These are phyloP conservation scores for Drepana falcataria DNA, from an alignment of 2,888 invertebrate genomes.

Conservation along the genomic window DNA sequence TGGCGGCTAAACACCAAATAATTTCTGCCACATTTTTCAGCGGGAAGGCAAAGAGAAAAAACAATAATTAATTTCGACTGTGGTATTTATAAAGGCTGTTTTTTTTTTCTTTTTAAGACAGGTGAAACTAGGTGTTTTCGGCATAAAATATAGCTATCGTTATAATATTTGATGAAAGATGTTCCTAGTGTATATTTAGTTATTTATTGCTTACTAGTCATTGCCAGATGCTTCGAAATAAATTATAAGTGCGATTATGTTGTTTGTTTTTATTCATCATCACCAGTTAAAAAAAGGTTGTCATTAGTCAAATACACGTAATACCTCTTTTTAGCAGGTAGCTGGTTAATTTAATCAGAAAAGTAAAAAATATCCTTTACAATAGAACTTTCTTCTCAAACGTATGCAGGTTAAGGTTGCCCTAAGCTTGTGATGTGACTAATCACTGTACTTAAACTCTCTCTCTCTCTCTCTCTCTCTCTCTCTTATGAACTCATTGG, in stretches of 20 bases:
- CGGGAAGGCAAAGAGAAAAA: conserved; percentile 48
- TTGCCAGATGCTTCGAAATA: not conserved
- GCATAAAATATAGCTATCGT: conserved; percentile 43
- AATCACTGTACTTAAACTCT: too few species aligned
- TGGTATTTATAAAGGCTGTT: conserved; percentile 58
- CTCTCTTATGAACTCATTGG: too few species aligned
- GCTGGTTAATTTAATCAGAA: too few species aligned
- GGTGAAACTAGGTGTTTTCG: conserved; percentile 50
- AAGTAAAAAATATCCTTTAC: too few species aligned
- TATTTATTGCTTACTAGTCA: conserved; percentile 21
- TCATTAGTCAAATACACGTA: too few species aligned
- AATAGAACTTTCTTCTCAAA: too few species aligned
- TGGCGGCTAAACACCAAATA: conserved; percentile 75
- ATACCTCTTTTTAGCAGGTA: too few species aligned
- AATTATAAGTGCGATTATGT: not conserved
- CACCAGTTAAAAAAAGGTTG: too few species aligned
- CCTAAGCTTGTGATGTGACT: too few species aligned
- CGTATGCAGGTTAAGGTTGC: too few species aligned
- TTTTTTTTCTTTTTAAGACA: conserved; percentile 45
- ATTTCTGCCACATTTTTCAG: conserved; percentile 67
- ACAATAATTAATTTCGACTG: conserved; percentile 68
- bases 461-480: too few species aligned
- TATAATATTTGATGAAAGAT: conserved; percentile 33
- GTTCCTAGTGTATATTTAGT: conserved; percentile 30
- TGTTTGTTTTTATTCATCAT: not conserved